These are phyloP conservation scores for Pachyrhynchus sulphureomaculatus DNA, from an alignment of 1,140 invertebrate species.

Conservation along the genomic window DNA sequence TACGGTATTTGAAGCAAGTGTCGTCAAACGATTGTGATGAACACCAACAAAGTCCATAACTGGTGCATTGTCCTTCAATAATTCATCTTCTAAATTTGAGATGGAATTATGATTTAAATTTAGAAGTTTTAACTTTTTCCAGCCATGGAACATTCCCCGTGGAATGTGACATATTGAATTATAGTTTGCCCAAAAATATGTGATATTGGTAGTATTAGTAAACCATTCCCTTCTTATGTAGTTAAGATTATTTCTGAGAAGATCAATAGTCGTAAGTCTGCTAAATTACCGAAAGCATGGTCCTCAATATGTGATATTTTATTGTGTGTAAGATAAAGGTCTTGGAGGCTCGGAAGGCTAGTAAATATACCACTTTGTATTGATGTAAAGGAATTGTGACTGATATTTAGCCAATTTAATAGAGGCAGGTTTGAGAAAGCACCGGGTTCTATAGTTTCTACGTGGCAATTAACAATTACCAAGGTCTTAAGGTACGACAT, in stretches of 20 bases:
- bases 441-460: too few relatives aligned
- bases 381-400: too few relatives aligned
- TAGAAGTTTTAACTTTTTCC: neutral
- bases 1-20: neutral
- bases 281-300: neutral
- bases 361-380: too few relatives aligned
- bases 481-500: too few relatives aligned
- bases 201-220: neutral
- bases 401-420: too few relatives aligned
- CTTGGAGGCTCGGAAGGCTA: too few relatives aligned
- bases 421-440: too few relatives aligned
- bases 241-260: neutral
- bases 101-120: neutral
- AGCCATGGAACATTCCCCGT: neutral
- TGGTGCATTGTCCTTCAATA: neutral
- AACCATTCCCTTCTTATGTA: neutral
- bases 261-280: neutral
- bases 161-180: neutral
- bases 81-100: neutral
- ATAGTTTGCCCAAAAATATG: neutral
- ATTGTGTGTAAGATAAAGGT: too few relatives aligned
- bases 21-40: neutral
- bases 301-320: neutral
- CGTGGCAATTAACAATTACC: too few relatives aligned
- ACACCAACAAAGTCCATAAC: neutral